Base-by-base conservation (phyloP, 2,113 vertebrate genomes). In the Petroica traversi region DNA sequence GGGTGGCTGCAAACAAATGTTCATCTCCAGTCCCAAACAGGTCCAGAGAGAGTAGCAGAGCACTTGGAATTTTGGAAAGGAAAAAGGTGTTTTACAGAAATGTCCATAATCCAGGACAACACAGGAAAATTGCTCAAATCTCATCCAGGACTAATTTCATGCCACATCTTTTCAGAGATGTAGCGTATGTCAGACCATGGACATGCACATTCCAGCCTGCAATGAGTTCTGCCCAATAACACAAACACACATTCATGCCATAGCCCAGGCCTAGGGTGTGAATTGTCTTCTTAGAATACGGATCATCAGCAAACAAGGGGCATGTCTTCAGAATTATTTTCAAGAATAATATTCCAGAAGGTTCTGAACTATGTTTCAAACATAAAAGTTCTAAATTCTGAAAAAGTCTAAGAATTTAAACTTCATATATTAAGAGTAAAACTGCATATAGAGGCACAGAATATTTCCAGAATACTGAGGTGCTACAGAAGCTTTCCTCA, bases 101-200 rank as follows among this genome's bases (percentile, higher is more conserved):
- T 0, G 0, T 45, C 48, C 57, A 33, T 17, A 78, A 64, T 31
- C 48, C 34, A 71, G 59, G 68, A 22, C 0, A 4, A 40, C 7
- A 48, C 34, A 26, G 16, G 22, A 71, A 77, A 54, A 74, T 3
- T 33, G 25, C 75, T 90, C 43, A 76, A 43, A 88, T 40, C 14
- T 61, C 41, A 64, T 19, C 25, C 41, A 81, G 22, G 46, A 51
- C 46, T 62, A 25, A 77, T 24, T 29, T 74, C 28, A 66, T 8
- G 23, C 22, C 24, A 19, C 24, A 38, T n/a, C 40, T 78, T 94
- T 79, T 61, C 49, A 85, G 31, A 82, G 49, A 71, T 29, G n/a
- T 2, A 16, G n/a, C 33, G 3, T 49, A 38, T 41, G 59, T 77
- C 68, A 23, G 20, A 41, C 5, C 0, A 0, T 25, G 45, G 13